Conservation (phyloP, 2,888 invertebrate genomes). For the Pollenia labialis region DNA sequence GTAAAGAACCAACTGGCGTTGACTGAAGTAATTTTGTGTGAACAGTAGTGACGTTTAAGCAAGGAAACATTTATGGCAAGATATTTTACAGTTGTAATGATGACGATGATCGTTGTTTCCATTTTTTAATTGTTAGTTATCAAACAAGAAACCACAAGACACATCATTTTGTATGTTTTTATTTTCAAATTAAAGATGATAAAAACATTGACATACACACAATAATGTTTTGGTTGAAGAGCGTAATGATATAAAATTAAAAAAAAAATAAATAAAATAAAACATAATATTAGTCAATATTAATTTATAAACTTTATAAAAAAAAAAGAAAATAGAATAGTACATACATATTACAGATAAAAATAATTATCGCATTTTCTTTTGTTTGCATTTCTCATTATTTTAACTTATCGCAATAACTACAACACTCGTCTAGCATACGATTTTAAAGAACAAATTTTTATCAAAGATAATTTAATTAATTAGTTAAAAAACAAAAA, state of each 20-base stretch:
- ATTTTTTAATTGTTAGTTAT: conserved; percentile 50
- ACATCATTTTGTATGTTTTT: conserved; percentile 27
- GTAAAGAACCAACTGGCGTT: conserved; percentile 95
- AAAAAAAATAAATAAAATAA: conserved; percentile 4
- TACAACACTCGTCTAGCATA: conserved; percentile 62
- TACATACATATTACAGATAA: conserved; percentile 31
- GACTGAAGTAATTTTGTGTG: conserved; percentile 86
- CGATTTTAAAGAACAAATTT: conserved; percentile 23
- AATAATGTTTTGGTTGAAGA: conserved; percentile 31
- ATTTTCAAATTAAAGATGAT: conserved; percentile 39
- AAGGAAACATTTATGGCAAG: conserved; percentile 34
- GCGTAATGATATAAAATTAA: conserved; percentile 49
- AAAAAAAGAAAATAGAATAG: conserved; percentile 14
- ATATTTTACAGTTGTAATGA: conserved; percentile 25
- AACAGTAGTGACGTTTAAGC: neutral
- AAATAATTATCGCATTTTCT: conserved; percentile 15
- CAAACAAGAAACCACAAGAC: conserved; percentile 46
- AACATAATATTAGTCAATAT: conserved; percentile 43
- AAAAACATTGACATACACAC: conserved; percentile 37
- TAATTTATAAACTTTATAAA: conserved; percentile 3
- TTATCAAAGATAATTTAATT: conserved; percentile 37
- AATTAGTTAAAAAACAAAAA: conserved; percentile 33
- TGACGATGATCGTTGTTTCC: conserved; percentile 41
- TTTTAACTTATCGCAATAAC: conserved; percentile 21
- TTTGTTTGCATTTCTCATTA: conserved; percentile 14